These are phyloP conservation scores for Oncorhynchus masou DNA, from an alignment of 2,113 vertebrate genomes.

Conservation along the genomic window DNA sequence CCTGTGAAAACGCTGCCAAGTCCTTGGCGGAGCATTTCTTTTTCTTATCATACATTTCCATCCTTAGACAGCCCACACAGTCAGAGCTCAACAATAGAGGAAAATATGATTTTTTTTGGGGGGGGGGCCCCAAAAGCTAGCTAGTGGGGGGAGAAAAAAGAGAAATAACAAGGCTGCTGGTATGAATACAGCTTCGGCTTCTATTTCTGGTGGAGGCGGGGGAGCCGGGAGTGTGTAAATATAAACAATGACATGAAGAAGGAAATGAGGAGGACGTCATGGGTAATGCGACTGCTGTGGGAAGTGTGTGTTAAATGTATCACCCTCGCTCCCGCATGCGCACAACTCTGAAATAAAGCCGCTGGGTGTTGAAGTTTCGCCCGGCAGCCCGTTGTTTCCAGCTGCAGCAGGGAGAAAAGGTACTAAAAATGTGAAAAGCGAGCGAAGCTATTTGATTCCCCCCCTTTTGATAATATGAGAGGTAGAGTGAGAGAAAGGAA, in stretches of 20 bases:
- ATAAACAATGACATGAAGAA: too few species aligned
- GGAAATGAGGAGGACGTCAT: too few species aligned
- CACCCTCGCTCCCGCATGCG: constrained; percentile 18
- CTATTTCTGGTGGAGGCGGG: constrained; percentile 32
- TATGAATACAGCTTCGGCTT: constrained; percentile 31
- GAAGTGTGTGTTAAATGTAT: constrained; percentile 45
- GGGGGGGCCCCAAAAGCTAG: background rate
- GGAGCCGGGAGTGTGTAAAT: constrained; percentile 2
- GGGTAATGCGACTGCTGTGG: constrained; percentile 18
- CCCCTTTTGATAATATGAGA: constrained; percentile 7
- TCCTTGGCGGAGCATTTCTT: constrained; percentile 48
- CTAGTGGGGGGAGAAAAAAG: background rate
- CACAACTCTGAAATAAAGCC: constrained; percentile 20
- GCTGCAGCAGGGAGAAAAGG: background rate
- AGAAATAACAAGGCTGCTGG: constrained; percentile 50
- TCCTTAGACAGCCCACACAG: constrained; percentile 54
- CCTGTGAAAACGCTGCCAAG: constrained; percentile 56
- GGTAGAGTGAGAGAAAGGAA: background rate
- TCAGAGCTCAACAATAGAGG: constrained; percentile 43
- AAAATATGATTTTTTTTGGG: background rate
- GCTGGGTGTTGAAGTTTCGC: constrained; percentile 18
- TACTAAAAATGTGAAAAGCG: constrained; percentile 26
- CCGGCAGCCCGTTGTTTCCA: background rate
- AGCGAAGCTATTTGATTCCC: constrained; percentile 19
- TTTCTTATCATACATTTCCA: constrained; percentile 56